These are phyloP conservation scores for Pissodes strobi DNA, from an alignment of 1,140 invertebrate genomes.

Conservation along the genomic window DNA sequence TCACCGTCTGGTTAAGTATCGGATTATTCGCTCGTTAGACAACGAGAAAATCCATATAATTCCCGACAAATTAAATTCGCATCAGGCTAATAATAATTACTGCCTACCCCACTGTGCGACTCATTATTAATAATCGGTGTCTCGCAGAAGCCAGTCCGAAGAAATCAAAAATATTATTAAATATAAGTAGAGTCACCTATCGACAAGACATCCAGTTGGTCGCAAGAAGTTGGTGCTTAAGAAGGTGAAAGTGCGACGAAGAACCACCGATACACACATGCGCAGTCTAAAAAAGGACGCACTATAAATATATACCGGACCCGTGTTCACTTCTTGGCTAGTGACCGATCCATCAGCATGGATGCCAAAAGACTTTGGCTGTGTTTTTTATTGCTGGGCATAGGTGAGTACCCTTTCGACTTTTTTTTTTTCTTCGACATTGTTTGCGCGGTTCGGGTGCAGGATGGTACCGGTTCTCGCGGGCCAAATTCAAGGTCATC, in stretches of 20 bases:
- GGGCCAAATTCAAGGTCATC: too few relatives aligned
- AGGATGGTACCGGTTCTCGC: too few relatives aligned
- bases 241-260: constrained; percentile 50
- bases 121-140: too few relatives aligned
- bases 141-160: too few relatives aligned
- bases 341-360: constrained; percentile 52
- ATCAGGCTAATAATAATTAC: too few relatives aligned
- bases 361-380: constrained; percentile 53
- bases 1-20: too few relatives aligned
- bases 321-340: constrained; percentile 54
- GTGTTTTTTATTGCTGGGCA: constrained; percentile 50
- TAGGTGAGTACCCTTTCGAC: constrained; percentile 46
- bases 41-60: too few relatives aligned
- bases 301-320: constrained; percentile 55
- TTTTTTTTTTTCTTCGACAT: too few relatives aligned
- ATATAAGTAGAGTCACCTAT: constrained; percentile 55
- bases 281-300: constrained; percentile 47
- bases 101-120: too few relatives aligned
- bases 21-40: too few relatives aligned
- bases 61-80: too few relatives aligned
- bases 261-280: constrained; percentile 44
- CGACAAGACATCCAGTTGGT: constrained; percentile 41
- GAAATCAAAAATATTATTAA: constrained; percentile 30
- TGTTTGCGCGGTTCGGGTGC: too few relatives aligned
- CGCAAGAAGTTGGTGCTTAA: constrained; percentile 30